Conservation (phyloP, 2,113 vertebrate genomes). For the Agelaius phoeniceus region DNA sequence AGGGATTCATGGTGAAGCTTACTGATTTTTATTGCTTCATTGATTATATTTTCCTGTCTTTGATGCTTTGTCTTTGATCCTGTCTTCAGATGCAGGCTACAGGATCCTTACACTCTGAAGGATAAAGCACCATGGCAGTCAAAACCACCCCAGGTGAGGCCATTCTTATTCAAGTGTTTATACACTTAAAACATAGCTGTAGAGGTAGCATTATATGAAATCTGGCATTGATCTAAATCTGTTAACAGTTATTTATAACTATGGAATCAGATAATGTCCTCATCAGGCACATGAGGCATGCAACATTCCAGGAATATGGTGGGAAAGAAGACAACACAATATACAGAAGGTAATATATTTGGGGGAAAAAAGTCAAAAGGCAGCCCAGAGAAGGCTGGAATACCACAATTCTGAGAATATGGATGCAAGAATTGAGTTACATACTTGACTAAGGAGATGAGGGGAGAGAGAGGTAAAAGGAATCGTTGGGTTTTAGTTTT, state of each 20-base stretch:
- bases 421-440: background rate
- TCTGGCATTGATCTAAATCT: conserved; percentile 6
- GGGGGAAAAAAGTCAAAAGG: background rate
- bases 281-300: background rate
- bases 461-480: background rate
- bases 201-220: background rate
- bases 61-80: background rate
- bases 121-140: background rate
- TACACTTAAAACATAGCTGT: background rate
- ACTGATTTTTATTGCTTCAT: background rate
- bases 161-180: background rate
- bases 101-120: background rate
- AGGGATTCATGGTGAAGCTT: background rate
- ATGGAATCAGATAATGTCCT: background rate
- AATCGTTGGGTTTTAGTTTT: background rate
- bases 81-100: background rate
- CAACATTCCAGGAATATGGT: background rate
- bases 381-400: background rate
- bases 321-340: background rate
- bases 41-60: background rate
- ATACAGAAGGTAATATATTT: background rate
- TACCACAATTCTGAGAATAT: background rate
- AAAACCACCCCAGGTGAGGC: background rate
- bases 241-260: background rate
- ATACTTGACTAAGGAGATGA: background rate